A percentile compares a stretch with the other conserved stretches of the same genome.
phyloP scores from a whole-genome alignment of 2,113 vertebrate species.

The Apus apus region DNA sequence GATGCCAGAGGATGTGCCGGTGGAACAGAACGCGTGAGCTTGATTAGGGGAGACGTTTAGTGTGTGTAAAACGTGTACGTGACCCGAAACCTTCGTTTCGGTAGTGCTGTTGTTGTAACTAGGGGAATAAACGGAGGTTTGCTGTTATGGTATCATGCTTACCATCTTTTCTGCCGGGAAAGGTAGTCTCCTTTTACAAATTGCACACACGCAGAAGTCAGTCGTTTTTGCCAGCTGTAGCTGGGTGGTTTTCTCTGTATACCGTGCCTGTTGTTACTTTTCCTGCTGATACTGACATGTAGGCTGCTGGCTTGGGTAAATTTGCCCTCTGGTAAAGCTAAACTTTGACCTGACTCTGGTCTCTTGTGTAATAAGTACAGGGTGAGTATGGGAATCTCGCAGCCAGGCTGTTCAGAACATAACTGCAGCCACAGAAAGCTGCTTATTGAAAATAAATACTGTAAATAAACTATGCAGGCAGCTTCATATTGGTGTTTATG shows the following conservation, averaged over 20 bases:
- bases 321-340: neutral
- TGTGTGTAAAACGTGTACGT: conserved; percentile 13
- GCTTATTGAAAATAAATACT: accelerated
- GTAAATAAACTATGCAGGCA: neutral
- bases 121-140: neutral
- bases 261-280: neutral
- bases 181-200: neutral
- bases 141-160: neutral
- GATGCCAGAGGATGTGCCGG: neutral
- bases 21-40: neutral
- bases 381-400: neutral
- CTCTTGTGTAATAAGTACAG: neutral
- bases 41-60: neutral
- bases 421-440: neutral
- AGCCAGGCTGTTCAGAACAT: accelerated
- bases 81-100: neutral
- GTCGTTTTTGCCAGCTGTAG: neutral
- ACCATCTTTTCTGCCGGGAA: neutral
- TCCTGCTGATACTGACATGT: accelerated
- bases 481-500: accelerated
- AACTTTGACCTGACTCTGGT: neutral
- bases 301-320: neutral
- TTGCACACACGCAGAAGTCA: neutral
- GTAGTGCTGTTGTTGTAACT: accelerated
- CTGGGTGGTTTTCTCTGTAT: neutral